Conservation (phyloP, 2,797 vertebrate species). For the Picus viridis region DNA sequence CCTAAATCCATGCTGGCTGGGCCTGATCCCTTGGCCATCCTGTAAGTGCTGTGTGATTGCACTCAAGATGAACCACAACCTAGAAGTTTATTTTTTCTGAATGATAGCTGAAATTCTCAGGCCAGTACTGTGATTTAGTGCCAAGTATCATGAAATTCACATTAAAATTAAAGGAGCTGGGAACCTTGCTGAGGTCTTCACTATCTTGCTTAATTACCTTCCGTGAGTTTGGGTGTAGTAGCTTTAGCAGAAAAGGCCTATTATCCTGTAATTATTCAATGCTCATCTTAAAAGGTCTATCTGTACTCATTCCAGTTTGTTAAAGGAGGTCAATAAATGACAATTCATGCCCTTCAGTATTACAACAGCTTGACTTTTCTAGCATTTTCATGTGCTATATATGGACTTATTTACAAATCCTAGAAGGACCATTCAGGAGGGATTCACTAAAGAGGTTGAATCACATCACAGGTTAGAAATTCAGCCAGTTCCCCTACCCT, state of each 20-base stretch:
- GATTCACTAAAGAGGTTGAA: neutral
- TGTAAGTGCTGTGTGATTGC: no score
- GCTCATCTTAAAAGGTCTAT: neutral
- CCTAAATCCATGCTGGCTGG: no score
- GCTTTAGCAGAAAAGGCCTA: neutral
- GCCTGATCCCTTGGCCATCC: no score
- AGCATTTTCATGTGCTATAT: neutral
- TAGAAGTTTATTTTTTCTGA: neutral
- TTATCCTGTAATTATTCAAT: conserved; percentile 6
- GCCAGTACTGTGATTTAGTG: neutral
- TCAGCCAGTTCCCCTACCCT: neutral
- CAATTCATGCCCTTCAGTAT: neutral
- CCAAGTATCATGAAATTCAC: neutral
- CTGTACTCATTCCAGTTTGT: neutral
- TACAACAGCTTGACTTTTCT: neutral
- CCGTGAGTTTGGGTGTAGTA: neutral
- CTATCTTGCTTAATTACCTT: neutral
- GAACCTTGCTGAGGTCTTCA: neutral
- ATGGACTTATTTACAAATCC: neutral
- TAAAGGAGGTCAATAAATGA: neutral
- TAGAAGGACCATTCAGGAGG: neutral
- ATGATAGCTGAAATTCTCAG: neutral
- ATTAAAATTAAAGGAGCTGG: neutral
- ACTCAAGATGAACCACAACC: neutral
- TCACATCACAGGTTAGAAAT: neutral